Base-by-base conservation (phyloP, 1,140 invertebrate genomes). In the Mizuhopecten yessoensis region DNA sequence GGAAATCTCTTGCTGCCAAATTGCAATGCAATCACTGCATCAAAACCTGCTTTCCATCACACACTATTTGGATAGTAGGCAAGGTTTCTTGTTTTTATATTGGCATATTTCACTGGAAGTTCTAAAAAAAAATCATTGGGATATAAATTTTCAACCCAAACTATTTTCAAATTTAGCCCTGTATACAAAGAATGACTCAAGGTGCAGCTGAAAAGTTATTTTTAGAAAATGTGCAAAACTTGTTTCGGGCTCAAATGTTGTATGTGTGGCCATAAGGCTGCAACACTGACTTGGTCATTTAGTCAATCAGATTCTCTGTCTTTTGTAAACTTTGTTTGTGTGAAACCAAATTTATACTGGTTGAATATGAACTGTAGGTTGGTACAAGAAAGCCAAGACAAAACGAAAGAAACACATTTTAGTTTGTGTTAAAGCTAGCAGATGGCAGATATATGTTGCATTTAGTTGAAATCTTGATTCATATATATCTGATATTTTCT, bases 221-320 rank as follows among this genome's bases (percentile, higher is more conserved):
- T 75, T 75, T 29, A n/a, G 57, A n/a, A 75, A 75, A 75, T 75
- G n/a, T 75, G 57, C 57, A 75, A 75, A 75, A 29, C n/a, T n/a
- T 75, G 36, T 39, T 39, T 7, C 36, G 13, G 36, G 36, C 13
- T 39, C 5, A 7, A 13, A 39, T 39, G 13, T 39, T 39, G 13
- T 7, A 7, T 39, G 36, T 39, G 36, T 39, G n/a, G n/a, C n/a
- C n/a, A n/a, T n/a, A n/a, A n/a, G n/a, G n/a, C n/a, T n/a, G n/a
- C n/a, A n/a, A n/a, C n/a, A n/a, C n/a, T n/a, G n/a, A n/a, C n/a
- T n/a, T n/a, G n/a, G n/a, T n/a, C n/a, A n/a, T n/a, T n/a, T n/a
- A n/a, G n/a, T n/a, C n/a, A n/a, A n/a, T n/a, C n/a, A n/a, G n/a
- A n/a, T n/a, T n/a, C n/a, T n/a, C n/a, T n/a, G n/a, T n/a, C n/a